These are phyloP conservation scores for Menidia beryllina DNA, from an alignment of 2,113 vertebrate species.

Conservation along the genomic window DNA sequence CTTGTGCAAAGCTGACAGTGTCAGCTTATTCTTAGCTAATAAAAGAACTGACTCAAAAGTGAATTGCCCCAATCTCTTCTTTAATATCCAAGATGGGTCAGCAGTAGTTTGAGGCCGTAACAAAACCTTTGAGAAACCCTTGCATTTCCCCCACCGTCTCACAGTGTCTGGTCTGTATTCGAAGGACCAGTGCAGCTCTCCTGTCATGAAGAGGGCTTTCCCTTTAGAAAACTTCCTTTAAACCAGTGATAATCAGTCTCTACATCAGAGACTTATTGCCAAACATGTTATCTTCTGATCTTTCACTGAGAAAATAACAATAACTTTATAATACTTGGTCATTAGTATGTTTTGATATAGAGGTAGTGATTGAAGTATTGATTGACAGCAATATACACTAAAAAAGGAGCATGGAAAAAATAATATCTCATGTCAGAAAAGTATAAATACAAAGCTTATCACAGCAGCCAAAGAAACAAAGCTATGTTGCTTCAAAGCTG, in stretches of 20 bases:
- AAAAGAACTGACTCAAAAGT: background rate
- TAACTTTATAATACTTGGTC: slow-evolving; percentile 67
- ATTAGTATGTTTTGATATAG: slow-evolving; percentile 68
- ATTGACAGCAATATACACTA: slow-evolving; percentile 67
- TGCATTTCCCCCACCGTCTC: slow-evolving; percentile 32
- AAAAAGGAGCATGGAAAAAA: slow-evolving; percentile 46
- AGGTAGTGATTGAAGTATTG: slow-evolving; percentile 80
- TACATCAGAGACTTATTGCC: slow-evolving; percentile 60
- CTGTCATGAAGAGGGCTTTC: slow-evolving; percentile 31
- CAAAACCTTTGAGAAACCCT: slow-evolving; percentile 48
- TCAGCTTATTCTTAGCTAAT: slow-evolving; percentile 4
- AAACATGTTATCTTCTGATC: slow-evolving; percentile 44
- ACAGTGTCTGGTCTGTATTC: slow-evolving; percentile 67
- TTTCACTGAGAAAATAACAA: slow-evolving; percentile 59
- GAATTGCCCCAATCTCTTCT: slow-evolving; percentile 18
- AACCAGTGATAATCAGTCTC: slow-evolving; percentile 38
- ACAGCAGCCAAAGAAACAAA: slow-evolving; percentile 42
- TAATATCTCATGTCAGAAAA: slow-evolving; percentile 50
- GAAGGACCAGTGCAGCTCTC: slow-evolving; percentile 45
- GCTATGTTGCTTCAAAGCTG: slow-evolving; percentile 35
- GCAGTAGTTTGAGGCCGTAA: slow-evolving; percentile 18
- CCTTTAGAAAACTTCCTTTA: slow-evolving; percentile 40
- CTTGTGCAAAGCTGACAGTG: background rate
- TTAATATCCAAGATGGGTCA: slow-evolving; percentile 3
- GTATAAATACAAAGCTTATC: slow-evolving; percentile 72